Base-by-base conservation (phyloP, 1,140 invertebrate genomes). In the Nasonia giraulti region DNA sequence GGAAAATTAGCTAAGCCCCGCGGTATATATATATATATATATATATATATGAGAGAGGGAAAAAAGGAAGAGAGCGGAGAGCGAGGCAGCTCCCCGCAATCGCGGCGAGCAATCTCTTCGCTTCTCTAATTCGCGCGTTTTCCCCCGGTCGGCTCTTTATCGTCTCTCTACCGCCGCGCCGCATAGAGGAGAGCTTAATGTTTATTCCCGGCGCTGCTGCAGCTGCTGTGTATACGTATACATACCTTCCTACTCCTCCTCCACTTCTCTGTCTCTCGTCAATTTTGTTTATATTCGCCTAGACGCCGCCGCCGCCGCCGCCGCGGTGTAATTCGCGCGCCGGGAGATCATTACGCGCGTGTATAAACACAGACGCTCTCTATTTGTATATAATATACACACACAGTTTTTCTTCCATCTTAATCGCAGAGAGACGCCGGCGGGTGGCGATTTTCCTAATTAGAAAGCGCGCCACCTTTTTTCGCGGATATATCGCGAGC, bases 401-500 rank as follows among this genome's bases (percentile, higher is more conserved):
- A 69, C 20, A 27, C 66, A 69, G 20, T 8, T 44, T 62, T 62
- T 62, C n/a, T 62, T 20, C n/a, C 4, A 17, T 17, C 17, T n/a
- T 62, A 62, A 62, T 62, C 55, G 17, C 55, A 11, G 40, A 10
- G 20, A 1, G 55, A 0, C 5, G 55, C 1, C 12, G 44, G 44
- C 40, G 2, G 6, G 11, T 27, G 50, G 76, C 76, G 76, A 78
- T 78, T 62, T 50, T 62, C 76, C 27, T 78, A 78, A 78, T 78
- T 78, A 78, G 76, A 78, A 78, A 78, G 50, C 23, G 76, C 76
- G 47, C 76, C 50, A 33, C 27, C 68, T 71, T n/a, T 62, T 71
- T 31, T 27, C 27, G 27, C 20, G 23, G 23, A 27, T 27, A 27
- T 27, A 27, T 27, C 27, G 27, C 27, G 27, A 27, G 27, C 27